Evolutionary conservation across 2,797 vertebrate species (phyloP).

Genomic region (Craterocephalus amniculus): DNA sequence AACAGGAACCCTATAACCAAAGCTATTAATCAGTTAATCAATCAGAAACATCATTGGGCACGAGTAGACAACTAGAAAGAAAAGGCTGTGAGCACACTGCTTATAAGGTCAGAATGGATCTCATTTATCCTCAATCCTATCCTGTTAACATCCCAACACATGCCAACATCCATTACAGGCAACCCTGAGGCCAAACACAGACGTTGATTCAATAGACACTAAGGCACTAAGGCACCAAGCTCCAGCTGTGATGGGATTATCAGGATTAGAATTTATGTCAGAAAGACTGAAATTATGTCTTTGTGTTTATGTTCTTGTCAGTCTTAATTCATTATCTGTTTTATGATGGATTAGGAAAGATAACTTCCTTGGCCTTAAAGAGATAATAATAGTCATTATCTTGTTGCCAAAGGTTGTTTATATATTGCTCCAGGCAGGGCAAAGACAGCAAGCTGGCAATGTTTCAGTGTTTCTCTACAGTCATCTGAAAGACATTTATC

Average conservation of each 20-base stretch:
- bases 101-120: slow-evolving; percentile 57
- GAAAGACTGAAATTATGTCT: background rate
- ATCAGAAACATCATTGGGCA: background rate
- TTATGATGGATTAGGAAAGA: background rate
- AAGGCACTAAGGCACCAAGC: no score
- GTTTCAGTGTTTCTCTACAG: background rate
- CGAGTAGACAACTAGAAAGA: slow-evolving; percentile 12
- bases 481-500: background rate
- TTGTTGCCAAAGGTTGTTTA: background rate
- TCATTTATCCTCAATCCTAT: slow-evolving; percentile 37
- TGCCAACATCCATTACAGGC: slow-evolving; percentile 53
- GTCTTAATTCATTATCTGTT: background rate
- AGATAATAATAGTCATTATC: background rate
- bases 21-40: background rate
- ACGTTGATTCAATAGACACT: slow-evolving; percentile 16
- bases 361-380: background rate
- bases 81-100: slow-evolving; percentile 10
- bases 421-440: background rate
- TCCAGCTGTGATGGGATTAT: slow-evolving; percentile 15
- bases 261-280: background rate
- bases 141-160: slow-evolving; percentile 36
- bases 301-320: background rate
- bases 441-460: background rate
- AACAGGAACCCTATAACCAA: background rate
- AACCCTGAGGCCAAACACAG: slow-evolving; percentile 23